Evolutionary conservation across 2,113 vertebrate species (phyloP).

Genomic region (Ia io): DNA sequence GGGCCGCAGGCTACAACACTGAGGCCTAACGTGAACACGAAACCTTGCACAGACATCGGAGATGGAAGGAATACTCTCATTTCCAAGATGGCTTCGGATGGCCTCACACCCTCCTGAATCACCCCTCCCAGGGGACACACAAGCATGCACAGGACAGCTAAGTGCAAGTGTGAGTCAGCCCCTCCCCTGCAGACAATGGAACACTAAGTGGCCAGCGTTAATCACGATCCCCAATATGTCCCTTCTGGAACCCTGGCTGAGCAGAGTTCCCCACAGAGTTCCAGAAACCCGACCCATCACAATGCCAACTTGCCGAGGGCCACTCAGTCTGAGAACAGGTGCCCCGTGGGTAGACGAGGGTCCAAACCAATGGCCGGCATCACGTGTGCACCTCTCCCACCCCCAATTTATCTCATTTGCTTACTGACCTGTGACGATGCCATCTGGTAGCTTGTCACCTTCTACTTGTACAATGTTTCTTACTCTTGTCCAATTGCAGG

Average conservation of each 20-base stretch:
- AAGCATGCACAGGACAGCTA: slow-evolving; percentile 68
- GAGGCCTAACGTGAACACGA: slow-evolving; percentile 69
- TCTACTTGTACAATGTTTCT: fast-evolving
- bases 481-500: too few relatives aligned
- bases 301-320: slow-evolving; percentile 12
- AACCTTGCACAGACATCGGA: slow-evolving; percentile 60
- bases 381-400: fast-evolving
- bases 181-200: slow-evolving; percentile 67
- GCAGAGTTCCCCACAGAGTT: slow-evolving; percentile 50
- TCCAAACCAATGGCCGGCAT: background rate
- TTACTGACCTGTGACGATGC: fast-evolving
- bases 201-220: slow-evolving; percentile 47
- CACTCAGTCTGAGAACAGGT: slow-evolving; percentile 37
- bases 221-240: slow-evolving; percentile 56
- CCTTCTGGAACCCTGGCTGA: slow-evolving; percentile 55
- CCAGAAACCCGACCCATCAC: slow-evolving; percentile 62
- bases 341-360: background rate
- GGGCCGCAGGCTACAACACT: slow-evolving; percentile 71
- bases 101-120: slow-evolving; percentile 63
- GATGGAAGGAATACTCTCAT: slow-evolving; percentile 59
- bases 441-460: background rate
- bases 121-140: slow-evolving; percentile 65
- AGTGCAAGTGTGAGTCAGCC: slow-evolving; percentile 58
- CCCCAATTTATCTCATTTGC: background rate
- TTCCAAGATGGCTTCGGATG: slow-evolving; percentile 65